phyloP scores from a whole-genome alignment of 30 jellyfish, hydroid and myxozoan genomes.

The Aurelia sp. region DNA sequence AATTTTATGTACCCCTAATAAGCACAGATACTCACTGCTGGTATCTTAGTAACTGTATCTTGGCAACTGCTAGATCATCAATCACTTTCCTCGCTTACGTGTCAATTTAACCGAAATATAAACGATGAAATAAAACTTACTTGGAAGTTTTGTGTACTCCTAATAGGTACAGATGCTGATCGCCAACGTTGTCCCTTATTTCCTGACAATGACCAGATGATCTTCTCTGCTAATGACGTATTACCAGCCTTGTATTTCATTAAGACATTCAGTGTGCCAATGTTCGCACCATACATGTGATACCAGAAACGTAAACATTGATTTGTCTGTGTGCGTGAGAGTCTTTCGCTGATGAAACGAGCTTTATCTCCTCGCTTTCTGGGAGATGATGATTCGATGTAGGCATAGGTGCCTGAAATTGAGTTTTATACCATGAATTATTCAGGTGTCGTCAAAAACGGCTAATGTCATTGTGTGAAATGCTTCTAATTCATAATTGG shows the following conservation, averaged over 20 bases:
- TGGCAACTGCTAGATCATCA: no score
- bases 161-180: constrained; percentile 83
- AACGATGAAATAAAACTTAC: constrained; percentile 7
- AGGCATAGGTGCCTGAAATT: constrained; percentile 71
- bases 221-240: constrained; percentile 71
- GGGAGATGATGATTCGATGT: constrained; percentile 87
- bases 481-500: no score
- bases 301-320: constrained; percentile 93
- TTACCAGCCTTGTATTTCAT: constrained; percentile 82
- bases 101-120: no score
- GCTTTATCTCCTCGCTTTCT: constrained; percentile 87
- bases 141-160: constrained; percentile 72
- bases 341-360: constrained; percentile 76
- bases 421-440: no score
- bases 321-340: constrained; percentile 33
- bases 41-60: no score
- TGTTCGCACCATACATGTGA: constrained; percentile 85
- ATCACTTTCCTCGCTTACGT: no score
- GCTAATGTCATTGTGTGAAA: no score
- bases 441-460: no score
- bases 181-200: constrained; percentile 82
- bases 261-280: constrained; percentile 87
- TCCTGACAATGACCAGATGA: constrained; percentile 95
- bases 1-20: no score
- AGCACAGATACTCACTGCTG: no score